phyloP scores from a whole-genome alignment of 2,797 vertebrate species.

The Sebastes oblongus region DNA sequence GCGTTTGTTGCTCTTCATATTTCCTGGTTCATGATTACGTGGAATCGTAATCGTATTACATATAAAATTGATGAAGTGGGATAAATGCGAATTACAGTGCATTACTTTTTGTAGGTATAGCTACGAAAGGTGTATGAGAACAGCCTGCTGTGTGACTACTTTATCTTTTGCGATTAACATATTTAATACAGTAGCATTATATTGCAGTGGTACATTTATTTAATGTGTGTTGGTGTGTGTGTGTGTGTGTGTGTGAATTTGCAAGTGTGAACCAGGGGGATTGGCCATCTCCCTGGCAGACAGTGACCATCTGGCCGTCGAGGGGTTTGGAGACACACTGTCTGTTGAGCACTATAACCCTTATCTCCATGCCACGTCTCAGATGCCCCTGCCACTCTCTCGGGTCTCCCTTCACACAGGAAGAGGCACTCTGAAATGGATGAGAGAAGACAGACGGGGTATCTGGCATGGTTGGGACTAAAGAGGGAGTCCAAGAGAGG shows the following conservation, averaged over 20 bases:
- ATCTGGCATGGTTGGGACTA: slow-evolving; percentile 44
- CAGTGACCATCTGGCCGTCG: slow-evolving; percentile 71
- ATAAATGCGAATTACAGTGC: background rate
- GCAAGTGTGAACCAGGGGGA: slow-evolving; percentile 44
- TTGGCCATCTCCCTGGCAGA: slow-evolving; percentile 66
- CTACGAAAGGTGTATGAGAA: fast-evolving
- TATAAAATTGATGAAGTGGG: background rate
- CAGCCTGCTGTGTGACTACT: background rate
- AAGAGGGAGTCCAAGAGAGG: slow-evolving; percentile 1
- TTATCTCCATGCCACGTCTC: slow-evolving; percentile 66
- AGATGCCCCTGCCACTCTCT: slow-evolving; percentile 54
- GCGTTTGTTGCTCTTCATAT: background rate
- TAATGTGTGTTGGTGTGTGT: slow-evolving; percentile 21
- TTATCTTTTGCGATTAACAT: background rate
- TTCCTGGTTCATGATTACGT: background rate
- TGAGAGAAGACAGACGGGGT: slow-evolving; percentile 59
- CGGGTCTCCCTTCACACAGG: slow-evolving; percentile 48
- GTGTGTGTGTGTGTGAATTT: slow-evolving; percentile 26
- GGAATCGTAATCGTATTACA: background rate
- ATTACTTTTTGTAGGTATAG: background rate
- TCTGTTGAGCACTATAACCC: slow-evolving; percentile 69
- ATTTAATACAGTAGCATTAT: background rate
- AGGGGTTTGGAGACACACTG: slow-evolving; percentile 67
- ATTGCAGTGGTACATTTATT: slow-evolving; percentile 10
- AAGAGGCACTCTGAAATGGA: slow-evolving; percentile 53